Conservation (phyloP, 2,797 vertebrate genomes). For the Squalus acanthias region DNA sequence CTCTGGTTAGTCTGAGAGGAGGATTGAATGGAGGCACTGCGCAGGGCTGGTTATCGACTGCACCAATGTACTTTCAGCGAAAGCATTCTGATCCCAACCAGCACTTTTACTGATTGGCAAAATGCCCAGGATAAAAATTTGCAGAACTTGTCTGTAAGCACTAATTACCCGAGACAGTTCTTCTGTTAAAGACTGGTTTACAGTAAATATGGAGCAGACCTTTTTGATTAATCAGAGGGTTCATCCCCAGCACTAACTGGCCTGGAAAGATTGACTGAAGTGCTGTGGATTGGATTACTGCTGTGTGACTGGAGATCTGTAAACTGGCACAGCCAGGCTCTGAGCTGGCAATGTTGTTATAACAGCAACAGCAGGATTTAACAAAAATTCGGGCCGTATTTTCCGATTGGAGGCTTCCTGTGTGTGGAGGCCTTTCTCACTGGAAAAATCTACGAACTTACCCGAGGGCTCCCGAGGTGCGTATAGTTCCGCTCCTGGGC, state of each 20-base stretch:
- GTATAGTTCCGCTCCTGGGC: no score
- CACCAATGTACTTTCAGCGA: background rate
- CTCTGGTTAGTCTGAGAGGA: background rate
- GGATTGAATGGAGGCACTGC: background rate
- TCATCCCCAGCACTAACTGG: background rate
- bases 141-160: background rate
- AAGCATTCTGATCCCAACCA: background rate
- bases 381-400: background rate
- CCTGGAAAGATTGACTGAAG: background rate
- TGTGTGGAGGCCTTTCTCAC: no score
- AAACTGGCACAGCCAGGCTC: background rate
- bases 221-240: background rate
- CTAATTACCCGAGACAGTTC: background rate
- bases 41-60: background rate
- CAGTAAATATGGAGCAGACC: background rate
- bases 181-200: background rate
- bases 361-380: background rate
- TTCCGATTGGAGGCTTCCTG: no score
- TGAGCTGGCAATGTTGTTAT: background rate
- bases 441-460: no score
- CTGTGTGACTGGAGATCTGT: background rate
- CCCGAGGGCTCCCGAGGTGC: no score
- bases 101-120: background rate
- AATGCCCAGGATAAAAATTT: background rate
- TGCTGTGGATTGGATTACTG: background rate